Evolutionary conservation across 2,797 vertebrate genomes (phyloP).

Genomic region (Acipenser transmontanus): DNA sequence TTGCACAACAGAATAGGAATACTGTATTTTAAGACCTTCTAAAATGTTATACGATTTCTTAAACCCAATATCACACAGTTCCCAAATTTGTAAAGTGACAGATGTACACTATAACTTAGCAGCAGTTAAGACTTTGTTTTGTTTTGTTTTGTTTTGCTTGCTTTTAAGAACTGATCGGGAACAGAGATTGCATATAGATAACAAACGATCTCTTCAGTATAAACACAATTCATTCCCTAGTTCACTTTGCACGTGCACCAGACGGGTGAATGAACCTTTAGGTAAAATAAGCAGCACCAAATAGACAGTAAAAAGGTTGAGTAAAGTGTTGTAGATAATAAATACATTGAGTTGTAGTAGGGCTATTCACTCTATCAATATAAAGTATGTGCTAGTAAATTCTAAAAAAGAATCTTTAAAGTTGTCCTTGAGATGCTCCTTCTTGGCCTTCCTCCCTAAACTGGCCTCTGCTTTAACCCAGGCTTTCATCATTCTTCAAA

Average conservation of each 20-base stretch:
- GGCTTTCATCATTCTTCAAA: constrained; percentile 52
- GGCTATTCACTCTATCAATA: constrained; percentile 61
- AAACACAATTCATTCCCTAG: constrained; percentile 22
- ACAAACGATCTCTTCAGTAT: constrained; percentile 1
- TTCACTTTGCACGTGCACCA: constrained; percentile 18
- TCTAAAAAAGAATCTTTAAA: constrained; percentile 32
- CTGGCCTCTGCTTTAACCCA: constrained; percentile 39
- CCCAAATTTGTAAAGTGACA: constrained; percentile 39
- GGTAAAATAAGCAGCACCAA: constrained; percentile 75
- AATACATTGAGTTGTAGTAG: constrained; percentile 83
- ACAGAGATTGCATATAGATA: constrained; percentile 23
- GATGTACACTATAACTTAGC: constrained; percentile 50
- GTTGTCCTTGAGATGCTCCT: constrained; percentile 41
- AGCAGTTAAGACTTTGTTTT: constrained; percentile 15
- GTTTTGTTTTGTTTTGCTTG: too few species aligned
- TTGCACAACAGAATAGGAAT: constrained; percentile 34
- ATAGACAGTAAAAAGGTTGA: constrained; percentile 51
- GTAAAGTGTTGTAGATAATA: constrained; percentile 68
- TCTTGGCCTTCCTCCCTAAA: constrained; percentile 50
- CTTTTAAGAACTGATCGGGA: neutral
- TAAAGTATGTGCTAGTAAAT: constrained; percentile 28
- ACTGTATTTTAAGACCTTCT: constrained; percentile 45
- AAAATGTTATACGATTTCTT: constrained; percentile 32
- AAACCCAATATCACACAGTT: constrained; percentile 50
- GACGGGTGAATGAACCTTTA: constrained; percentile 39